Conservation (phyloP, 2,888 invertebrate genomes). For the Morpho helenor region DNA sequence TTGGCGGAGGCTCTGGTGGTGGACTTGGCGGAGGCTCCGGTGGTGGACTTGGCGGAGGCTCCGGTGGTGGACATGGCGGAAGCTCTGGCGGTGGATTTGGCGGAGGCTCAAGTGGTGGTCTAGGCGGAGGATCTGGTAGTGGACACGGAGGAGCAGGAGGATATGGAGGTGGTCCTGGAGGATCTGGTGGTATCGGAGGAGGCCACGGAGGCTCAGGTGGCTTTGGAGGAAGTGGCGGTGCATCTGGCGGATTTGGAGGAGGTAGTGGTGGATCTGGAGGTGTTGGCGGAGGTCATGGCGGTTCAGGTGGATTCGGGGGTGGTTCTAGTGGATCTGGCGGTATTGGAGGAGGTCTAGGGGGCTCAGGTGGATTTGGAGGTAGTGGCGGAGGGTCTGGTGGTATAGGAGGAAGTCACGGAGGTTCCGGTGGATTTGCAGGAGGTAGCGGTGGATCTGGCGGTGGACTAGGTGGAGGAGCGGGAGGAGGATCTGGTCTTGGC, state of each 20-base stretch:
- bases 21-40: background rate
- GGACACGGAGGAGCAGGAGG: slow-evolving; percentile 9
- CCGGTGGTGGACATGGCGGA: background rate
- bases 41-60: slow-evolving; percentile 1
- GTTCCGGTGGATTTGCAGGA: slow-evolving; percentile 13
- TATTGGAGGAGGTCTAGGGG: slow-evolving; percentile 19
- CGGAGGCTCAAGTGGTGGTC: background rate
- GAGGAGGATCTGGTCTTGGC: slow-evolving; percentile 21
- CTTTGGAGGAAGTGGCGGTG: slow-evolving; percentile 38
- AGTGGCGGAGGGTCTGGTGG: slow-evolving; percentile 5
- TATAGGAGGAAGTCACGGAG: slow-evolving; percentile 9
- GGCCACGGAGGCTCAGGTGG: slow-evolving; percentile 30
- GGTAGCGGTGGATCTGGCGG: slow-evolving; percentile 19
- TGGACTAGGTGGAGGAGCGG: slow-evolving; percentile 19
- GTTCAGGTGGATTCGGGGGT: slow-evolving; percentile 8
- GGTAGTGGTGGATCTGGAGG: slow-evolving; percentile 23
- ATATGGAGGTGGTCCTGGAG: slow-evolving; percentile 21
- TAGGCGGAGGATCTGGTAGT: slow-evolving; percentile 3
- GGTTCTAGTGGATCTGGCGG: slow-evolving; percentile 21
- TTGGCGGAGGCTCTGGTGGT: background rate
- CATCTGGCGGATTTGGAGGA: slow-evolving; percentile 37
- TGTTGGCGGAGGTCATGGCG: slow-evolving; percentile 16
- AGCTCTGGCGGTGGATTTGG: background rate
- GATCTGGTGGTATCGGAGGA: slow-evolving; percentile 20
- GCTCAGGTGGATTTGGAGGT: slow-evolving; percentile 12